Base-by-base conservation (phyloP, 1,140 invertebrate genomes). In the Rhysida immarginata region DNA sequence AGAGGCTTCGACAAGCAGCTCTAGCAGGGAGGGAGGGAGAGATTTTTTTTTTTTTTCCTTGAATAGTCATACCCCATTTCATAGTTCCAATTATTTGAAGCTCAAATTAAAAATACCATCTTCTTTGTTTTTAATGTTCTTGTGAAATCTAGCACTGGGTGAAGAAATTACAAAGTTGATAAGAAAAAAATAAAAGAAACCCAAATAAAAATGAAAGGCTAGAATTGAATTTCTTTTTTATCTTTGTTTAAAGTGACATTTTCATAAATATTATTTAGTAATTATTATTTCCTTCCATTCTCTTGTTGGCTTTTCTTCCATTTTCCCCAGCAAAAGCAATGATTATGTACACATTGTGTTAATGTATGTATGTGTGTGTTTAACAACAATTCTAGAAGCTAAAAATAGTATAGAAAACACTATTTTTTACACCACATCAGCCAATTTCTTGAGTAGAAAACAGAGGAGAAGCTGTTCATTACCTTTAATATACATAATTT, bases 361-460 rank as follows among this genome's bases (percentile, higher is more conserved):
- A n/a, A n/a, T n/a, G n/a, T n/a, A n/a, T n/a, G n/a, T n/a, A n/a
- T n/a, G n/a, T n/a, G n/a, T n/a, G n/a, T n/a, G n/a, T n/a, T n/a
- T n/a, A n/a, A n/a, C n/a, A n/a, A n/a, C n/a, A n/a, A n/a, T n/a
- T n/a, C n/a, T n/a, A n/a, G 8, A 5, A 13, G 20, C 44, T 46
- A 46, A 11, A 41, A 41, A 11, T 41, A 11, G 11, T 46, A 11
- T 8, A 5, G 5, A 20, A 46, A 46, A 20, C 5, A 46, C 44
- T 46, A 46, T 46, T 5, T n/a, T n/a, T 46, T 46, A 46, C 44
- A 46, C 44, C 44, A 46, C 44, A 46, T 46, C n/a, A 11, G 11
- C 11, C n/a, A 11, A 11, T 11, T 41, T 41, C 44, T 13, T 46
- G 8, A 46, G 44, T 46, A 46, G 16, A 46, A 46, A 46, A 46